These are phyloP conservation scores for Lingula anatina DNA, from an alignment of 2,888 invertebrate species.

Conservation along the genomic window DNA sequence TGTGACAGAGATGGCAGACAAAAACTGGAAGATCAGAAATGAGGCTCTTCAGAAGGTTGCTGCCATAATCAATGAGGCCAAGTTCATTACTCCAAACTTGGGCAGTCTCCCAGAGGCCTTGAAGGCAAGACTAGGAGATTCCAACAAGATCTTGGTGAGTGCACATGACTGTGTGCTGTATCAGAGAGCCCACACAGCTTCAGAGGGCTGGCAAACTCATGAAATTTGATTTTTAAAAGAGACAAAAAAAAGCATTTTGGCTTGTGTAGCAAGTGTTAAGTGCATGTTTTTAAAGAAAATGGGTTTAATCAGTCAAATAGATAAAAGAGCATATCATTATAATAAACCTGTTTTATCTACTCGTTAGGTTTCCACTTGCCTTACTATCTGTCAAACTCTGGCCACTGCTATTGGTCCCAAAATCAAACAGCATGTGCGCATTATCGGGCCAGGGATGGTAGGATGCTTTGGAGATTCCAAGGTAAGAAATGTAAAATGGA, in stretches of 20 bases:
- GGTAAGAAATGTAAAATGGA: too few relatives aligned
- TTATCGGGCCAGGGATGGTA: constrained; percentile 79
- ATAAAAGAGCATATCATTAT: too few relatives aligned
- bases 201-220: too few relatives aligned
- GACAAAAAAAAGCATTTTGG: too few relatives aligned
- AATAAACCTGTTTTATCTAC: neutral
- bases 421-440: constrained; percentile 72
- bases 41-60: constrained; percentile 71
- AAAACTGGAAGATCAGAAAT: constrained; percentile 76
- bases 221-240: too few relatives aligned
- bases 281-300: too few relatives aligned
- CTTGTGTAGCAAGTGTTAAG: too few relatives aligned
- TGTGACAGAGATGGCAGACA: constrained; percentile 61
- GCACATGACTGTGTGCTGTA: too few relatives aligned
- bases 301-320: too few relatives aligned
- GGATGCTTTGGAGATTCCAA: constrained; percentile 64
- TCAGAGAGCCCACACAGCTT: too few relatives aligned
- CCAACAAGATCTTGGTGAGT: constrained; percentile 76
- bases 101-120: constrained; percentile 80
- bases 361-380: constrained; percentile 69
- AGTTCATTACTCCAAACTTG: constrained; percentile 75
- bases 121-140: constrained; percentile 73
- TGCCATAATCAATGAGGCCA: constrained; percentile 68
- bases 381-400: constrained; percentile 76
- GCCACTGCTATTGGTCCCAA: constrained; percentile 76